Conservation (phyloP, 1,140 invertebrate genomes). For the Melipona quadrifasciata region DNA sequence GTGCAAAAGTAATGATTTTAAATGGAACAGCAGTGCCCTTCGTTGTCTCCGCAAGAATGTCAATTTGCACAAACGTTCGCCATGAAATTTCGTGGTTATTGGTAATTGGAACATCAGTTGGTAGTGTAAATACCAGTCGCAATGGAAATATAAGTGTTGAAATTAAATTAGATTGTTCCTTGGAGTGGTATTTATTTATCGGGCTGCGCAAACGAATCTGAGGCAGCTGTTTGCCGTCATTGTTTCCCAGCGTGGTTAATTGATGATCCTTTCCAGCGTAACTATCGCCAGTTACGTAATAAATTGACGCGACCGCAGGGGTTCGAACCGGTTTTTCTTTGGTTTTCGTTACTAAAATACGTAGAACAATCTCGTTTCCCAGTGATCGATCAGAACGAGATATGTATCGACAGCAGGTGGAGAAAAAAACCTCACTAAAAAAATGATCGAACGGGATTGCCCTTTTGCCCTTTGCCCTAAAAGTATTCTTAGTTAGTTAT, state of each 20-base stretch:
- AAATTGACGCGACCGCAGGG: conserved; percentile 14
- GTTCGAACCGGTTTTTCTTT: background rate
- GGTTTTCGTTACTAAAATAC: background rate
- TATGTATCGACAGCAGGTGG: background rate
- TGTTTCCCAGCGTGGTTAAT: conserved; percentile 27
- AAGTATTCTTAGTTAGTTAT: background rate
- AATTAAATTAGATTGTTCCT: conserved; percentile 58
- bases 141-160: background rate
- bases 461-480: background rate
- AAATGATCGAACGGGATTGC: too few relatives aligned
- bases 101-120: background rate
- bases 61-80: too few relatives aligned
- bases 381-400: background rate
- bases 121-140: conserved; percentile 30
- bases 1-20: too few relatives aligned
- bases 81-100: background rate
- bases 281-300: conserved; percentile 1
- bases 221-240: conserved; percentile 29
- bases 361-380: background rate
- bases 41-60: too few relatives aligned
- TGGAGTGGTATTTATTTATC: conserved; percentile 54
- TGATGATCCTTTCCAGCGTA: background rate
- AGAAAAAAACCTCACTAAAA: background rate
- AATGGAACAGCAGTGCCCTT: too few relatives aligned
- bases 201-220: conserved; percentile 25